phyloP scores from a whole-genome alignment of 2,113 vertebrate species.

The Illadopsis cleaveri region DNA sequence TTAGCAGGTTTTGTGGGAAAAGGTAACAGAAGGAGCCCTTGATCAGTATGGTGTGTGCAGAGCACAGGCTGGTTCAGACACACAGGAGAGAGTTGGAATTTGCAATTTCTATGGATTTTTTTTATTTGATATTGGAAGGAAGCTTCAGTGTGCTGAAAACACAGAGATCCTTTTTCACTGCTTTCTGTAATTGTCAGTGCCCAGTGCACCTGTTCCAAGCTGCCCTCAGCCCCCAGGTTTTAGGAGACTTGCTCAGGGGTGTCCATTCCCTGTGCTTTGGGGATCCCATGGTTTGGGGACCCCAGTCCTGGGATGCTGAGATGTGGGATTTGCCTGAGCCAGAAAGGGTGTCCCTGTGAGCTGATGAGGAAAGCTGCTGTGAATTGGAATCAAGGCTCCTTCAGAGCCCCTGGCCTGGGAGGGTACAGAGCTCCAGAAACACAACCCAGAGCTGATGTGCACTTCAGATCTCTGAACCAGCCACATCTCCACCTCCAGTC shows the following conservation, averaged over 20 bases:
- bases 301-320: not conserved
- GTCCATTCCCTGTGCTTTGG: fast-evolving
- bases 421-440: not conserved
- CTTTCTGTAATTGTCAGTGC: not conserved
- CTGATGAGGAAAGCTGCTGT: not conserved
- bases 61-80: not conserved
- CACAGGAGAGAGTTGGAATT: not conserved
- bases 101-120: fast-evolving
- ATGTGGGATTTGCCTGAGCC: not conserved
- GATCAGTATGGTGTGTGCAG: not conserved
- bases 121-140: not conserved
- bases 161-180: not conserved
- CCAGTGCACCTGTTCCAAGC: not conserved
- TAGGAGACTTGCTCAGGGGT: not conserved
- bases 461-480: not conserved
- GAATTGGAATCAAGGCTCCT: not conserved
- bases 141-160: not conserved
- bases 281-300: not conserved
- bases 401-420: not conserved
- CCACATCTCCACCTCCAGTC: not conserved
- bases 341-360: not conserved
- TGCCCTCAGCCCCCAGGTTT: not conserved
- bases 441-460: not conserved
- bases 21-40: not conserved
- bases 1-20: not conserved